Evolutionary conservation across 1,140 invertebrate species (phyloP).

Genomic region (Epicauta chinensis): DNA sequence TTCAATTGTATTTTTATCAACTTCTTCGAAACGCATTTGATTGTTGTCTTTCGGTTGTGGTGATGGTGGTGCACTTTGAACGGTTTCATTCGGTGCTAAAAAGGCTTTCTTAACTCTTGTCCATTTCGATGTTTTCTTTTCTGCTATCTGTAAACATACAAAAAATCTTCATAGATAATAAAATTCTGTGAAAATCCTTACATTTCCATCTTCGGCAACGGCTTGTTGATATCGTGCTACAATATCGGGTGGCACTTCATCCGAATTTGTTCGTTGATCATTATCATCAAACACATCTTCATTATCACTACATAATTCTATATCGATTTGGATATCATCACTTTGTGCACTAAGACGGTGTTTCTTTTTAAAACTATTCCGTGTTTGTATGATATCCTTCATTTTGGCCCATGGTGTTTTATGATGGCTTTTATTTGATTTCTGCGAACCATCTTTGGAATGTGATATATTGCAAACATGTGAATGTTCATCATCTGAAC

Average conservation of each 20-base stretch:
- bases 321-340: slow-evolving; percentile 37
- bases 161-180: slow-evolving; percentile 8
- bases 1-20: slow-evolving; percentile 28
- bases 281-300: slow-evolving; percentile 48
- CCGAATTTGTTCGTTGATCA: slow-evolving; percentile 26
- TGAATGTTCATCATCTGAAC: slow-evolving; percentile 31
- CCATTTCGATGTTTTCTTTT: slow-evolving; percentile 55
- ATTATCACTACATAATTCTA: slow-evolving; percentile 41
- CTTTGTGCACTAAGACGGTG: slow-evolving; percentile 38
- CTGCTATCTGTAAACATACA: slow-evolving; percentile 2
- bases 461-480: slow-evolving; percentile 27
- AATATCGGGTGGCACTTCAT: slow-evolving; percentile 27
- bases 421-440: slow-evolving; percentile 18
- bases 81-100: slow-evolving; percentile 43
- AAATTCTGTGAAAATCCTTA: slow-evolving; percentile 10
- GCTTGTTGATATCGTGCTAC: slow-evolving; percentile 30
- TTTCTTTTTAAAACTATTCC: slow-evolving; percentile 59
- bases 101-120: slow-evolving; percentile 67
- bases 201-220: slow-evolving; percentile 25
- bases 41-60: background rate
- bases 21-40: background rate
- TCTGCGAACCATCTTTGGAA: slow-evolving; percentile 30
- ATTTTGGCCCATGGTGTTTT: slow-evolving; percentile 63
- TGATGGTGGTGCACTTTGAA: background rate
- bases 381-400: slow-evolving; percentile 63